phyloP scores from a whole-genome alignment of 2,113 vertebrate genomes.

The Hyaena hyaena region DNA sequence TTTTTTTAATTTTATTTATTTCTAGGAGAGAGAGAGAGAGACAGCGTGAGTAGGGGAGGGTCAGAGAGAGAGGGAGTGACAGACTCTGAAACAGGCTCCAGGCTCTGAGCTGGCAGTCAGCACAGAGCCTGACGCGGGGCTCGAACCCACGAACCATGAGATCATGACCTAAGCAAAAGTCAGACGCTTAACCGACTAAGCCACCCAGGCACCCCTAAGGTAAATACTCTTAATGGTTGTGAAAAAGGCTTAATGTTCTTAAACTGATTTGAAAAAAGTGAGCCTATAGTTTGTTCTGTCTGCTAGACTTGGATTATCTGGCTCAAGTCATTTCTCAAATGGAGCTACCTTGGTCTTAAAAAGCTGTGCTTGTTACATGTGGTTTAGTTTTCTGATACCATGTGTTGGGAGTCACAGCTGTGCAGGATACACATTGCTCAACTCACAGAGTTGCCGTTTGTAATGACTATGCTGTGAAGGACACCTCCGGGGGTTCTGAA shows the following conservation, averaged over 20 bases:
- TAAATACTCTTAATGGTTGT: conserved; percentile 12
- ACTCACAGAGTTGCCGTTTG: background rate
- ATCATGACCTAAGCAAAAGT: too few relatives aligned
- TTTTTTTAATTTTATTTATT: too few relatives aligned
- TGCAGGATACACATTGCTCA: background rate
- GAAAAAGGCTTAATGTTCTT: conserved; percentile 55
- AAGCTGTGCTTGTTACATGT: background rate
- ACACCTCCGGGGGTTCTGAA: background rate
- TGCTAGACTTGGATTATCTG: conserved; percentile 5
- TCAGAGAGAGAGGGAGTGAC: too few relatives aligned
- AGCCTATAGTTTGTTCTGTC: conserved; percentile 30
- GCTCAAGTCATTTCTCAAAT: conserved; percentile 43
- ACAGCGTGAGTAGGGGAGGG: too few relatives aligned
- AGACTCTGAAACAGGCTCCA: too few relatives aligned
- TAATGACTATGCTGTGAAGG: background rate
- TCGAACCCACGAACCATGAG: too few relatives aligned
- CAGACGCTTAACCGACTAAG: too few relatives aligned
- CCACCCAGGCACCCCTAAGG: background rate
- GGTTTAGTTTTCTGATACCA: background rate
- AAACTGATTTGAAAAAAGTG: conserved; percentile 18
- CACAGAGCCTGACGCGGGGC: too few relatives aligned
- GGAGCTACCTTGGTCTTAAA: conserved; percentile 36
- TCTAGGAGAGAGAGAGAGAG: too few relatives aligned
- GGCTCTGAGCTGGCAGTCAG: too few relatives aligned
- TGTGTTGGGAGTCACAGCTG: background rate